These are phyloP conservation scores for Dynastes maya DNA, from an alignment of 2,888 invertebrate genomes.

Conservation along the genomic window DNA sequence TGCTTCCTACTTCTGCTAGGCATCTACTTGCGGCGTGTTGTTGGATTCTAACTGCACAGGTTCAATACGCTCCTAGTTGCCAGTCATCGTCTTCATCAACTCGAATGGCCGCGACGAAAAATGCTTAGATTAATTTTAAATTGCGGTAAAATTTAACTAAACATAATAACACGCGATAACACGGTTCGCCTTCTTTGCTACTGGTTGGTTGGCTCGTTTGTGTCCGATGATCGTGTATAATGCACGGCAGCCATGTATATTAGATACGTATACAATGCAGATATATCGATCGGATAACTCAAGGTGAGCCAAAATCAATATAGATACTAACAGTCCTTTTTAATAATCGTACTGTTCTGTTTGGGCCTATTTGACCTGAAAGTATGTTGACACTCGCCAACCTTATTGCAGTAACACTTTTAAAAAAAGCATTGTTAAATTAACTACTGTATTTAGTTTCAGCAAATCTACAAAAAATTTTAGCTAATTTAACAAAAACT, in stretches of 20 bases:
- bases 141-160: conserved; percentile 48
- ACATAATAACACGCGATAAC: conserved; percentile 42
- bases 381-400: no score
- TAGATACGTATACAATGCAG: not conserved
- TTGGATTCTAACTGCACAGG: not conserved
- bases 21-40: no score
- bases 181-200: conserved; percentile 21
- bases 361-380: no score
- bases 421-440: no score
- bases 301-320: no score
- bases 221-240: not conserved
- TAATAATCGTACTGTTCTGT: no score
- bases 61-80: conserved; percentile 47
- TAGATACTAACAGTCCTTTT: no score
- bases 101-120: conserved; percentile 51
- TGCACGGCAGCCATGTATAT: conserved; percentile 1
- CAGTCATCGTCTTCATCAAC: conserved; percentile 56
- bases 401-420: no score
- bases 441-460: no score
- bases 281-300: not conserved
- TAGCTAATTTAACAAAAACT: no score
- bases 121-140: conserved; percentile 52
- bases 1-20: no score
- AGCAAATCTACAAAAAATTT: no score
- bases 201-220: conserved; percentile 2